Conservation (phyloP, 1,140 invertebrate genomes). For the Wasmannia auropunctata region DNA sequence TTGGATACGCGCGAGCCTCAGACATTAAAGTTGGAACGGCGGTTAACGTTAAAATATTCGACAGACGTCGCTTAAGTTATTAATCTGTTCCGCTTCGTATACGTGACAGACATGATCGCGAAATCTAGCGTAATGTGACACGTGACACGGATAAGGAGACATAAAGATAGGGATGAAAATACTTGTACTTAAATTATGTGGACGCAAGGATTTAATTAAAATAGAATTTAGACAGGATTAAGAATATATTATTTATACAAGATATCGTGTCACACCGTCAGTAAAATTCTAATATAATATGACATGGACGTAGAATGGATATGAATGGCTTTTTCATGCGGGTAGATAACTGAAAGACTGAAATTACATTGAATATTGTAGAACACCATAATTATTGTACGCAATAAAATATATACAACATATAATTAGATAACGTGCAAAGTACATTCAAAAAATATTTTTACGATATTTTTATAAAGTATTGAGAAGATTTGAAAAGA, state of each 20-base stretch:
- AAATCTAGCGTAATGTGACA: constrained; percentile 40
- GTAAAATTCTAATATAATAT: constrained; percentile 30
- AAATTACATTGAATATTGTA: not conserved
- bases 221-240: constrained; percentile 26
- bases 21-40: not conserved
- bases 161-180: constrained; percentile 31
- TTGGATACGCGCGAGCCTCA: constrained; percentile 4
- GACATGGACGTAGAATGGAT: constrained; percentile 14
- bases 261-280: not conserved
- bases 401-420: too few relatives aligned
- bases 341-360: not conserved
- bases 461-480: not conserved
- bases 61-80: constrained; percentile 43
- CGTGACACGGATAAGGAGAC: constrained; percentile 36
- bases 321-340: constrained; percentile 11
- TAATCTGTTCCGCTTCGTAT: not conserved
- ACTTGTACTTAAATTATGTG: constrained; percentile 7
- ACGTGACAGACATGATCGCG: constrained; percentile 13
- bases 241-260: constrained; percentile 28
- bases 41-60: constrained; percentile 41
- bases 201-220: constrained; percentile 37
- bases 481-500: not conserved
- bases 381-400: constrained; percentile 1
- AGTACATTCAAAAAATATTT: not conserved
- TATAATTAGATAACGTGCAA: not conserved